Evolutionary conservation across 2,113 vertebrate species (phyloP), one percentile per base, ranked within the genome.

Genomic region (Zootoca vivipara): DNA sequence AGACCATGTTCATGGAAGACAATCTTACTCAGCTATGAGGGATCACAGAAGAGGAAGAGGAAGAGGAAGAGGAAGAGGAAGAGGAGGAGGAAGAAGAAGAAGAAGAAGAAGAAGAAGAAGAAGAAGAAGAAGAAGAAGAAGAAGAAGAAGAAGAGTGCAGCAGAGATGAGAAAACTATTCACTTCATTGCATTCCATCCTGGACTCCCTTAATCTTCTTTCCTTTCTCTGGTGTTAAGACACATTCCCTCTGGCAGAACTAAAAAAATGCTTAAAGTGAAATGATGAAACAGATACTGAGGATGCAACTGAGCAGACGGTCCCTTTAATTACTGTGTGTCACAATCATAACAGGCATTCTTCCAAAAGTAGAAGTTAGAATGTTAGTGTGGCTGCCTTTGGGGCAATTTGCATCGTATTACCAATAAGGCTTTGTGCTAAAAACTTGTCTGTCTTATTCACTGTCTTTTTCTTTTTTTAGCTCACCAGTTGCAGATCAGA

Each of bases 241-340:
- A 15, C 2, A 80, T 40, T 89, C 87, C 83, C 69, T 38, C 77
- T 88, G 78, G 88, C 91, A 92, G 0, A 91, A 58, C 58, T 90
- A 74, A 91, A 89, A 52, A 87, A 72, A 89, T 30, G 3, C 33
- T 87, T 87, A 12, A 81, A 87, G 10, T 69, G 82, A 91, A 86
- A 86, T 64, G 87, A 87, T 82, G 13, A 93, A 88, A 87, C 26
- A 92, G 33, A 87, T 52, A 70, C 3, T 85, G 33, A 24, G 26
- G 90, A 91, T 87, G 33, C 30, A 94, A 87, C 56, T 33, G 74
- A 93, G 62, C 12, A 86, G 58, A 62, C 58, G 18, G 7, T n/a
- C 93, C 82, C 28, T 90, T 89, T 94, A 87, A 85, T 88, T 89
- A 26, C 1, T 84, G n/a, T 77, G 28, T 89, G 62, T 87, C 91